Evolutionary conservation across 2,113 vertebrate species (phyloP).

Genomic region (Ursus arctos): DNA sequence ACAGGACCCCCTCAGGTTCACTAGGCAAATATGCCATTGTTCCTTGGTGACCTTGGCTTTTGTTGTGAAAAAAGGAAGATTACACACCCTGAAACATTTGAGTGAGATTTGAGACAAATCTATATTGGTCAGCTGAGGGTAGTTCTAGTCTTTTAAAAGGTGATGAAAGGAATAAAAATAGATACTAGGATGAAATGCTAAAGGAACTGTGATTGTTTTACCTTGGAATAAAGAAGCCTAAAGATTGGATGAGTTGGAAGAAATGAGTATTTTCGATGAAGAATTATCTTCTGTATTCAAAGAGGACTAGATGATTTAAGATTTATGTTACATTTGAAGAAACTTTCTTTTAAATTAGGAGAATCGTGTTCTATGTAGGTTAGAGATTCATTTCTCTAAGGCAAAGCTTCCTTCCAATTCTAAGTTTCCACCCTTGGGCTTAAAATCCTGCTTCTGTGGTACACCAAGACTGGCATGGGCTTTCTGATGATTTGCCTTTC

Average conservation of each 20-base stretch:
- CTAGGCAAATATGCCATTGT: not conserved
- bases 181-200: conserved; percentile 16
- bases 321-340: conserved; percentile 61
- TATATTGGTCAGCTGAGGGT: not conserved
- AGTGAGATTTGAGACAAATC: conserved; percentile 18
- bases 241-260: conserved; percentile 4
- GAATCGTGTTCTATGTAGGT: not conserved
- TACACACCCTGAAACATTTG: not conserved
- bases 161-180: not conserved
- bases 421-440: conserved; percentile 20
- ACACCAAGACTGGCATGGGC: not conserved
- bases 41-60: not conserved
- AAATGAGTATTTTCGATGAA: conserved; percentile 40
- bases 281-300: conserved; percentile 35
- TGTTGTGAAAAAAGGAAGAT: not conserved
- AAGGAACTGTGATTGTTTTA: not conserved
- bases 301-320: conserved; percentile 29
- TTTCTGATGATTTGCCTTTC: conserved; percentile 52
- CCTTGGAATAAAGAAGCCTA: conserved; percentile 28
- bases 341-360: conserved; percentile 56
- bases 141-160: not conserved
- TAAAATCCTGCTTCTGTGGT: conserved; percentile 36
- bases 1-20: not conserved
- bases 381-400: conserved; percentile 47
- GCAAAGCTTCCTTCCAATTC: conserved; percentile 53